phyloP scores from a whole-genome alignment of 2,113 vertebrate species.

The Casuarius casuarius region DNA sequence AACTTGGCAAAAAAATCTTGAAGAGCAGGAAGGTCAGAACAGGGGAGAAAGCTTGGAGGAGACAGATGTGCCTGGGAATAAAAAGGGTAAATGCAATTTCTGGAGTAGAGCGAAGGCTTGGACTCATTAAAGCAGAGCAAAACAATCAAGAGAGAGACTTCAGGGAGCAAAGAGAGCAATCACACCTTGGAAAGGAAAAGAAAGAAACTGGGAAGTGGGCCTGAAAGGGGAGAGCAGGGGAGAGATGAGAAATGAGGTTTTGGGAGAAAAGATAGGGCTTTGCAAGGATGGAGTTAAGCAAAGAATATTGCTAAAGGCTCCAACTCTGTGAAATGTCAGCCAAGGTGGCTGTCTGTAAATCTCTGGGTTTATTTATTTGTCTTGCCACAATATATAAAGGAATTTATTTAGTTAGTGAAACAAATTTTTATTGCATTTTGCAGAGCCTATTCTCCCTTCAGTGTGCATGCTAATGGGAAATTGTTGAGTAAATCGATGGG shows the following conservation, averaged over 20 bases:
- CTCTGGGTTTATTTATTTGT: constrained; percentile 68
- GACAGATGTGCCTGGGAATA: constrained; percentile 64
- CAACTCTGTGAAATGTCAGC: constrained; percentile 66
- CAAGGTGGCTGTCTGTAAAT: constrained; percentile 69
- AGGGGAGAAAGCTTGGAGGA: constrained; percentile 55
- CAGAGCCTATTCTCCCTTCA: constrained; percentile 44
- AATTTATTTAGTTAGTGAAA: constrained; percentile 67
- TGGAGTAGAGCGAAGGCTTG: constrained; percentile 50
- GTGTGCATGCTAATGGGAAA: constrained; percentile 25
- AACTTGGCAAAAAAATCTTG: constrained; percentile 43
- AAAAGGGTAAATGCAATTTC: constrained; percentile 48
- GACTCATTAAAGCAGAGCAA: constrained; percentile 59
- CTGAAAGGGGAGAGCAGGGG: constrained; percentile 37
- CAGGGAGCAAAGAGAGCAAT: constrained; percentile 61
- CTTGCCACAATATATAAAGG: constrained; percentile 69
- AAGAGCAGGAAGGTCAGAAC: constrained; percentile 53
- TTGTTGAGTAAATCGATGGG: background rate
- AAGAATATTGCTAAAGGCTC: constrained; percentile 56
- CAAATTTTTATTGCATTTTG: constrained; percentile 61
- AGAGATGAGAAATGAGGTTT: constrained; percentile 53
- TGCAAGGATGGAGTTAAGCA: constrained; percentile 60
- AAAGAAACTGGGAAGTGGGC: constrained; percentile 58
- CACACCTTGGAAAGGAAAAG: constrained; percentile 61
- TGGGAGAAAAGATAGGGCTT: constrained; percentile 44
- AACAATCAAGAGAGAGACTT: constrained; percentile 64